phyloP scores from a whole-genome alignment of 2,113 vertebrate species.

The Azemiops feae region DNA sequence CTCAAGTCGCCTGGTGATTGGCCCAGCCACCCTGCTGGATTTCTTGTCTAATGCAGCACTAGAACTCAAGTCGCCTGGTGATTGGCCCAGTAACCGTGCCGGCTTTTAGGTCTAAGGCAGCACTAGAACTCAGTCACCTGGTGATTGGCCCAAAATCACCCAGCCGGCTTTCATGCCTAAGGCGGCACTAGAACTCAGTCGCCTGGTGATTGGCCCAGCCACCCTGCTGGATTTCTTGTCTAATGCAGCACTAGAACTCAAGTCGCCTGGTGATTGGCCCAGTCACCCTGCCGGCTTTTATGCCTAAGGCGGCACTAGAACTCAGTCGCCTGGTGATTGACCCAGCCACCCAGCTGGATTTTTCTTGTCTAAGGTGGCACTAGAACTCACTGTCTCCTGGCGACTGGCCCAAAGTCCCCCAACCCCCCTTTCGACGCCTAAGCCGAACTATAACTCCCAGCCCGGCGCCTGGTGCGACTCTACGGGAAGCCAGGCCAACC shows the following conservation, averaged over 20 bases:
- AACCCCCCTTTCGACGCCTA: background rate
- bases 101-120: rapidly evolving
- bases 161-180: background rate
- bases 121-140: too few species aligned
- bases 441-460: background rate
- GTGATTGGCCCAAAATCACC: too few species aligned
- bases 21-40: too few species aligned
- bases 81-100: too few species aligned
- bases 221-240: background rate
- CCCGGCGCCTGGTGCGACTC: too few species aligned
- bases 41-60: background rate
- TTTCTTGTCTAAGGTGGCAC: background rate
- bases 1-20: too few species aligned
- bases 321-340: background rate
- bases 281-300: background rate
- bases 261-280: background rate
- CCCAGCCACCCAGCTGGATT: background rate
- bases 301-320: background rate
- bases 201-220: too few species aligned
- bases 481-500: background rate
- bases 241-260: background rate
- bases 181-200: too few species aligned
- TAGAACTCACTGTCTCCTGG: background rate
- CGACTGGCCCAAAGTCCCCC: background rate
- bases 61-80: too few species aligned